Evolutionary conservation across 2,888 invertebrate genomes (phyloP), one percentile per base, ranked within the genome.

Genomic region (Lutraria lutraria): DNA sequence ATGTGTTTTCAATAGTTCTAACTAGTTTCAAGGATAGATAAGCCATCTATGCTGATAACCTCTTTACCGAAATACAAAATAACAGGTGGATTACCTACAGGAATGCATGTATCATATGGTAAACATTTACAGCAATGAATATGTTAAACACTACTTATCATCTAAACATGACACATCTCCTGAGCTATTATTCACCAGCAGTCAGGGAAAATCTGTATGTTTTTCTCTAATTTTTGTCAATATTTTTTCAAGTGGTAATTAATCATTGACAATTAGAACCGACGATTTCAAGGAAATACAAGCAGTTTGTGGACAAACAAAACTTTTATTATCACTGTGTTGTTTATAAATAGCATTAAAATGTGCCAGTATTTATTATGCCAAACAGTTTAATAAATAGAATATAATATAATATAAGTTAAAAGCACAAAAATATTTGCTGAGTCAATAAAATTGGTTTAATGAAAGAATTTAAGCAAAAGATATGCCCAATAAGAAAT

Each of bases 101-200:
- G 76, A 76, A 76, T 76, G 76, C 76, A 76, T 76, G 76, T 34
- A 19, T 76, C 25, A 68, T 68, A 68, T 25, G 25, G 63, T 68
- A 25, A 68, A 68, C n/a, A n/a, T 60, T 60, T n/a, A 21, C 25
- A 25, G 63, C 12, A 25, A 68, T 68, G 25, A 68, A 3, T 68
- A 68, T 25, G 63, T 63, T 8, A 25, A 68, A n/a, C 63, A 25
- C n/a, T 68, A 68, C 60, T 0, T 0, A 68, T 68, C n/a, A n/a
- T 25, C 12, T 13, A 21, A 68, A 25, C 63, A 25, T n/a, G 63
- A 25, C 63, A 68, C 0, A n/a, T n/a, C 63, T n/a, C 63, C n/a
- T 25, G 63, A n/a, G n/a, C n/a, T n/a, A n/a, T 10, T 8, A 25
- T 68, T 25, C 63, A n/a, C 25, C 63, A 12, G 2, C 56, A 56